Conservation (phyloP, 2,797 vertebrate genomes). For the Eulemur albifrons region DNA sequence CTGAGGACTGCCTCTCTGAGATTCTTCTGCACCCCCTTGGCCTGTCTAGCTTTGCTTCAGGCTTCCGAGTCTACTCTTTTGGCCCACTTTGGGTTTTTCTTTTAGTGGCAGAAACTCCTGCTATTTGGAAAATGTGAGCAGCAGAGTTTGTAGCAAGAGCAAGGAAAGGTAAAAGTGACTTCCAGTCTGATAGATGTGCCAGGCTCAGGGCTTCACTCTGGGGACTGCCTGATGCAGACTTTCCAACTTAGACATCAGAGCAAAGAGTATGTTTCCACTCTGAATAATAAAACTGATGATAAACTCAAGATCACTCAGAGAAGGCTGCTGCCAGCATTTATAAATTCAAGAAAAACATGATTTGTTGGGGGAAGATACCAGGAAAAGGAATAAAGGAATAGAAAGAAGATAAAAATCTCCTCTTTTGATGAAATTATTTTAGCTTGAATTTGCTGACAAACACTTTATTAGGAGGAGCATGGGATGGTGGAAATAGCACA, state of each 20-base stretch:
- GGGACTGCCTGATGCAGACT: background rate
- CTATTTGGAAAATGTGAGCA: slow-evolving; percentile 56
- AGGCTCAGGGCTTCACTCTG: background rate
- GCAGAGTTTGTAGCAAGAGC: background rate
- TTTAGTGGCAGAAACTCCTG: background rate
- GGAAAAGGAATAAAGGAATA: background rate
- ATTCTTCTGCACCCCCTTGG: background rate
- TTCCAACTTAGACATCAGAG: background rate
- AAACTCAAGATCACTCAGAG: background rate
- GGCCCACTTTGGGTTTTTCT: background rate
- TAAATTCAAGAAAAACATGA: background rate
- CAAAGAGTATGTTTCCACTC: background rate
- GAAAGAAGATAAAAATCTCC: background rate
- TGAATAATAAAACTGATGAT: background rate
- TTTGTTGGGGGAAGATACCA: background rate
- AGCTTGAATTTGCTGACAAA: background rate
- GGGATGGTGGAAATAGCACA: background rate
- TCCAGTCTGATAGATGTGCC: background rate
- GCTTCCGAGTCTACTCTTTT: background rate
- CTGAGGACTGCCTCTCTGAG: background rate
- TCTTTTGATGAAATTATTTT: background rate
- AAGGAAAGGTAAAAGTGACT: background rate
- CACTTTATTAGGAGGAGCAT: background rate
- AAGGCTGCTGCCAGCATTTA: background rate
- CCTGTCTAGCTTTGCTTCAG: background rate